phyloP scores from a whole-genome alignment of 2,797 vertebrate genomes.

The Rhyacichthys aspro region DNA sequence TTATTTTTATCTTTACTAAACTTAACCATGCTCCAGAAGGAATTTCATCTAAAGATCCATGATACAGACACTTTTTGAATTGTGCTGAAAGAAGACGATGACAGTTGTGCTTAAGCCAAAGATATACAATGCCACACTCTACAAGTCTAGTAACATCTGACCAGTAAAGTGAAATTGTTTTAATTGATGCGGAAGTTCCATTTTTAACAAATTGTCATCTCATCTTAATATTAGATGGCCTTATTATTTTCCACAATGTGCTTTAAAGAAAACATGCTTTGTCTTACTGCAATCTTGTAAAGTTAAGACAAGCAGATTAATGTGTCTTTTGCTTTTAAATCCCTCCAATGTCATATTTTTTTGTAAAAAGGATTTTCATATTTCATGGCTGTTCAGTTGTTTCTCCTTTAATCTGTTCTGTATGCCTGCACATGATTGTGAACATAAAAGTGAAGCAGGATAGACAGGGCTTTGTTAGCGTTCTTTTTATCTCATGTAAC shows the following conservation, averaged over 20 bases:
- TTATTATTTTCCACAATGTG: background rate
- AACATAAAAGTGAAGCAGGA: constrained; percentile 28
- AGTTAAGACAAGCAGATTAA: background rate
- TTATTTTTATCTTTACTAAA: no score
- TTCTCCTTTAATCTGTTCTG: constrained; percentile 20
- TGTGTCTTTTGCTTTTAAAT: constrained; percentile 17
- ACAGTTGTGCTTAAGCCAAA: no score
- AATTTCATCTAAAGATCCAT: no score
- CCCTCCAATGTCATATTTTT: constrained; percentile 1
- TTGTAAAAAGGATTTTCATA: background rate
- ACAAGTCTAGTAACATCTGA: no score
- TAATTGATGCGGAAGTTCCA: no score
- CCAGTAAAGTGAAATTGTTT: no score
- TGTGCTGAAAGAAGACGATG: no score
- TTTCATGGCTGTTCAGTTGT: constrained; percentile 5
- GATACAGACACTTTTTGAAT: no score
- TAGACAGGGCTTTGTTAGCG: constrained; percentile 23
- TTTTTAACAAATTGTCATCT: no score
- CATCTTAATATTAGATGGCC: background rate
- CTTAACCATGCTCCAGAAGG: no score
- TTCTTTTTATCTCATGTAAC: constrained; percentile 28
- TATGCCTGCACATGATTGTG: constrained; percentile 16
- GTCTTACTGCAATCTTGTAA: constrained; percentile 11
- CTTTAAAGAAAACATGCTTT: constrained; percentile 5
- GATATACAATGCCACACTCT: no score